Evolutionary conservation across 2,113 vertebrate genomes (phyloP), one percentile per base, ranked within the genome.

Genomic region (Corydoras maculifer): DNA sequence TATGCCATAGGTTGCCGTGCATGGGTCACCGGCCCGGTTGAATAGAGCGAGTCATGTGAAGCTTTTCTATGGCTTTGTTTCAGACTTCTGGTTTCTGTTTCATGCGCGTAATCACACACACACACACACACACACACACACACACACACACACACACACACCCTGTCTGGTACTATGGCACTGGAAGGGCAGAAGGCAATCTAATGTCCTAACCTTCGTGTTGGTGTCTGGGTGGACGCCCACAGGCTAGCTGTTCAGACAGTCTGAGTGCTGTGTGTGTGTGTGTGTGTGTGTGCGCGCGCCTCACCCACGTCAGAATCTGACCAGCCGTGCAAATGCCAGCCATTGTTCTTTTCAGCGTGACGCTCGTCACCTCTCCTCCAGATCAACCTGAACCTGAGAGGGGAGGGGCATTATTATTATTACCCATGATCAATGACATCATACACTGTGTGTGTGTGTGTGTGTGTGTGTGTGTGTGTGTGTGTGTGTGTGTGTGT

Each of bases 321-420:
- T 57, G 49, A 57, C 64, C 69, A 63, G 65, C 58, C 30, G 25
- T 29, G 15, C 55, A 32, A 18, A 60, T 31, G 59, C 60, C 75
- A 77, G 15, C 70, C 48, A 73, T 77, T 77, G 75, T 77, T 73
- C 62, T 65, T 54, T 32, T 58, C 32, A 14, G 14, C 35, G 8
- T 64, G 54, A 58, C 54, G 62, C 43, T 59, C 32, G 48, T 72
- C 51, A 13, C 62, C 62, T 72, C 15, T 54, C 43, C 18, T 49
- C 62, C 48, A 9, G 30, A 3, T 61, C 7, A 43, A 43, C 35
- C 35, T 43, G 35, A 43, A 43, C 35, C 35, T 43, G 35, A 43
- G 35, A 43, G 35, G 35, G 35, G 35, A 8, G 35, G 35, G 29
- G 10, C 18, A 25, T 25, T 25, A 25, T 25, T 25, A 25, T 25